Evolutionary conservation across 2,113 vertebrate genomes (phyloP), one percentile per base, ranked within the genome.

Genomic region (Istiophorus platypterus): DNA sequence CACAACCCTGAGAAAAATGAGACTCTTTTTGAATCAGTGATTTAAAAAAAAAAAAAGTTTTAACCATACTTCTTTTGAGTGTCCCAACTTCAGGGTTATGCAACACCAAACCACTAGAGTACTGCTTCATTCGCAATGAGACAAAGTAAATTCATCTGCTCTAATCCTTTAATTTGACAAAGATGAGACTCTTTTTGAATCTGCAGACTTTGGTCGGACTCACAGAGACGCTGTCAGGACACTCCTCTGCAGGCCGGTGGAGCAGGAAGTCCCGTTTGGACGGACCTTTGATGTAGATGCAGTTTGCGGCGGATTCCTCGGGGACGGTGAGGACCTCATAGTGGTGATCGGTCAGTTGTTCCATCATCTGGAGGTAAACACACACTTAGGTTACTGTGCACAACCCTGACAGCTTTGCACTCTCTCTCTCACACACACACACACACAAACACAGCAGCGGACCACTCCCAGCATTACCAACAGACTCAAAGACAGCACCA

Each of bases 331-430:
- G 94, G 2, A 97, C 93, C 42, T 97, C 95, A 18, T 98, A 98
- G 77, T 96, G 96, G 88, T 97, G 96, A 81, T 97, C 97, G 0
- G 97, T 97, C 91, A 98, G 91, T 83, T 95, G 96, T 24, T 97
- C 97, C 97, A 98, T 98, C 77, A 96, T 95, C 97, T 98, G 80
- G 42, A 78, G 65, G 81, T 62, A 80, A 17, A 78, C 63, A 76
- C 9, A 72, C 34, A 58, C 57, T 56, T 14, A 9, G 39, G 11
- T 63, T 13, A 67, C n/a, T 15, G 54, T 12, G 52, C 49, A 79
- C 51, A 20, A 49, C 17, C 59, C 47, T 69, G n/a, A 73, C 31
- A 14, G 26, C 20, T 26, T 2, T n/a, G 6, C 31, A 34, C 31
- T 4, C 31, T 4, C 31, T 4, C 31, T 4, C 31, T 11, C 31